Base-by-base conservation (phyloP, 2,888 invertebrate species). In the Marronus borbonicus region DNA sequence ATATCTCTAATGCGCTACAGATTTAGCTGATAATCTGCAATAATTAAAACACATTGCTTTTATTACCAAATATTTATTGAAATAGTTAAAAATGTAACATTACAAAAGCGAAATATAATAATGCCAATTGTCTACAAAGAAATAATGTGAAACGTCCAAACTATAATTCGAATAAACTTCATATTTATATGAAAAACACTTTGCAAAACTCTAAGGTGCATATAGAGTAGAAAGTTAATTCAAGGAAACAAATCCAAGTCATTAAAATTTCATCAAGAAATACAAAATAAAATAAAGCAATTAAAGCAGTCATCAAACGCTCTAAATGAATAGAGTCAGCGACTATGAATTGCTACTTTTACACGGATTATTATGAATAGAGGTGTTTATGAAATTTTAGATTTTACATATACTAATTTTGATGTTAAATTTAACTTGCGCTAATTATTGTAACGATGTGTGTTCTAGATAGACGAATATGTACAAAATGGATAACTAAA, bases 401-500 rank as follows among this genome's bases (percentile, higher is more conserved):
- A 55, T 55, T 52, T 24, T 28, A 12, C 62, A 62, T 24, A 10
- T 31, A 72, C 70, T 14, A 68, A 66, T 60, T 62, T 75, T 44
- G 14, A 55, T 7, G 4, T 66, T 17, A 7, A 76, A 60, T 58
- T 68, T 68, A 50, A 3, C 17, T 8, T n/a, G 28, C 20, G 28
- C 49, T 52, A 50, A 24, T 50, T 17, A 60, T 24, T 49, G 49
- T 49, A 58, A 58, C 17, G 55, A 0, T 58, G 2, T 58, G 8
- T 20, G 20, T 65, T 75, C 31, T 78, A 89, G 91, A 90, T 80
- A 85, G 86, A 81, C 86, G 88, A 79, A 89, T 90, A 69, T 88
- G 89, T 81, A 86, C 85, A 49, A 88, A 89, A 84, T 90, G 90
- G 88, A 85, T 92, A 68, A 81, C 84, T 49, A 89, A 89, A 83